These are phyloP conservation scores for Vulpes vulpes DNA, from an alignment of 2,113 vertebrate genomes.

Conservation along the genomic window DNA sequence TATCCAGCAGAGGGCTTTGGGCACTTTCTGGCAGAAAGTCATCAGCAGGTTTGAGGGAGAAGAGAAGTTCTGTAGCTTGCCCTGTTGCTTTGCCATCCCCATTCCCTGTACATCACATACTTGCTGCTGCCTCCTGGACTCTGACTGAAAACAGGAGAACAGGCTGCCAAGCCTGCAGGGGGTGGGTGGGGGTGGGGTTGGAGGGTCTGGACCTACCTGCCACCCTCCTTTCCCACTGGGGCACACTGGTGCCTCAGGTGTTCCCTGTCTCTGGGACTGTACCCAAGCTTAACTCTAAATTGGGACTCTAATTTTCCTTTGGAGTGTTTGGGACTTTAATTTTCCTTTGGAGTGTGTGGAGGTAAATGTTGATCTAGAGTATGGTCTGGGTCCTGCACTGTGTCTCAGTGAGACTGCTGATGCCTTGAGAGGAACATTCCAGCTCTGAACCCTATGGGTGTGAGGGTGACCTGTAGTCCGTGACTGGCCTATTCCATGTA, in stretches of 20 bases:
- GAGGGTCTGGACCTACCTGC: constrained; percentile 48
- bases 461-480: constrained; percentile 54
- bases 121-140: constrained; percentile 76
- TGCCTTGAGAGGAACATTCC: constrained; percentile 69
- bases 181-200: neutral
- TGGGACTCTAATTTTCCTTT: constrained; percentile 71
- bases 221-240: constrained; percentile 44
- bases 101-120: constrained; percentile 51
- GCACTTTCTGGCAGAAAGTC: neutral
- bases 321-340: constrained; percentile 69
- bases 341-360: constrained; percentile 71
- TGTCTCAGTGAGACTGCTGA: constrained; percentile 62
- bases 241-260: constrained; percentile 63
- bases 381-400: constrained; percentile 52
- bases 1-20: constrained; percentile 62
- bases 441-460: constrained; percentile 64
- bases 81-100: constrained; percentile 51
- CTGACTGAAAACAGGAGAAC: constrained; percentile 38
- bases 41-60: constrained; percentile 55
- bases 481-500: constrained; percentile 59
- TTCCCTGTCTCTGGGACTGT: constrained; percentile 67
- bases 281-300: constrained; percentile 76
- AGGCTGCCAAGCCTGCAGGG: constrained; percentile 42
- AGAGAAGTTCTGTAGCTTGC: constrained; percentile 57
- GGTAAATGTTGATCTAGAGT: constrained; percentile 52